These are phyloP conservation scores for Hypolimnas misippus DNA, from an alignment of 2,888 invertebrate species.

Conservation along the genomic window DNA sequence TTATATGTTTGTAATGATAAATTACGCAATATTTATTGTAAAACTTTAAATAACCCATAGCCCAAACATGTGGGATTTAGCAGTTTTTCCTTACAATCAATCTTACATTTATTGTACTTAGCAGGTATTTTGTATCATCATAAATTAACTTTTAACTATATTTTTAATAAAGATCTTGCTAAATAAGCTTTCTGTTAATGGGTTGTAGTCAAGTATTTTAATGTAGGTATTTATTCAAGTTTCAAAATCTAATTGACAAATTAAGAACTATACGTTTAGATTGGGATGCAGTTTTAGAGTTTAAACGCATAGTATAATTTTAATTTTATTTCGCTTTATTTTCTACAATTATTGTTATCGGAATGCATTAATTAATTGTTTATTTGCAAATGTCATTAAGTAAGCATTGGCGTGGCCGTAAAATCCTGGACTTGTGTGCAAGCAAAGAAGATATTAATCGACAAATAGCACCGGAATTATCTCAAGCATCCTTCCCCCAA, in stretches of 20 bases:
- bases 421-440: conserved; percentile 10
- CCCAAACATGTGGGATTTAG: conserved; percentile 8
- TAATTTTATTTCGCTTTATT: conserved; percentile 4
- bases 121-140: conserved; percentile 13
- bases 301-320: conserved; percentile 3
- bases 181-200: conserved; percentile 8
- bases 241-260: conserved; percentile 10
- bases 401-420: conserved; percentile 11
- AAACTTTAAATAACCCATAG: conserved; percentile 11
- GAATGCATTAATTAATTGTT: conserved; percentile 8
- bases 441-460: conserved; percentile 10
- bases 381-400: conserved; percentile 11
- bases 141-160: conserved; percentile 7
- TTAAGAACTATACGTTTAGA: conserved; percentile 6
- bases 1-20: neutral
- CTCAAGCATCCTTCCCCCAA: conserved; percentile 9
- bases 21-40: neutral
- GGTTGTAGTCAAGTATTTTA: conserved; percentile 4
- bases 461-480: conserved; percentile 6
- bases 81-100: conserved; percentile 8
- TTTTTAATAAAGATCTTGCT: conserved; percentile 11
- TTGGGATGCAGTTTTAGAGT: conserved; percentile 7
- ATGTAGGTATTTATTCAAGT: conserved; percentile 4
- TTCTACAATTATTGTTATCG: conserved; percentile 3
- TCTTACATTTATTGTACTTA: conserved; percentile 13